Evolutionary conservation across 2,113 vertebrate genomes (phyloP).

Genomic region (Xiphophorus maculatus): DNA sequence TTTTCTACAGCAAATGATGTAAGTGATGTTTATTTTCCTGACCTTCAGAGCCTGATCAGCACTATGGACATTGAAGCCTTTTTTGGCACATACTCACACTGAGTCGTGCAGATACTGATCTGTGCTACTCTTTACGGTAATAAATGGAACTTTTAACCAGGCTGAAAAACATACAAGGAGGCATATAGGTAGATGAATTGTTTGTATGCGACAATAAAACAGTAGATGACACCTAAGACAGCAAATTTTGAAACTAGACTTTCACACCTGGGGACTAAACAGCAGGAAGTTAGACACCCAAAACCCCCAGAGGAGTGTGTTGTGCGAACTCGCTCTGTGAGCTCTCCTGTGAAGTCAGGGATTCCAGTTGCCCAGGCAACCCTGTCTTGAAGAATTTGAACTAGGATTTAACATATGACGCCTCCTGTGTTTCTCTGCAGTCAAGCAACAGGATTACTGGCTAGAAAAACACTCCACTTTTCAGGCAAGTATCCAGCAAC

Average conservation of each 20-base stretch:
- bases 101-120: conserved; percentile 7
- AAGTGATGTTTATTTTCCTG: conserved; percentile 1
- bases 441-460: conserved; percentile 65
- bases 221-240: conserved; percentile 14
- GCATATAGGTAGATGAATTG: background rate
- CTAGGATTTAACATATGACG: conserved; percentile 63
- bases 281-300: conserved; percentile 59
- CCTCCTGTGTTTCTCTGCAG: conserved; percentile 62
- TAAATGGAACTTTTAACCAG: conserved; percentile 2
- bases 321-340: conserved; percentile 58
- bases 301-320: conserved; percentile 69
- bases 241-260: conserved; percentile 31
- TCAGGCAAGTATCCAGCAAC: conserved; percentile 27
- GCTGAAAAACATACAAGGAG: background rate
- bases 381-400: conserved; percentile 73
- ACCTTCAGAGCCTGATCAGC: conserved; percentile 13
- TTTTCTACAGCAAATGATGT: background rate
- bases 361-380: conserved; percentile 79
- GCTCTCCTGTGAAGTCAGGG: conserved; percentile 52
- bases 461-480: conserved; percentile 42
- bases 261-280: conserved; percentile 56
- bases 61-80: conserved; percentile 1
- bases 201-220: conserved; percentile 8
- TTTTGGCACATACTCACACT: conserved; percentile 10
- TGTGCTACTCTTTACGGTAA: background rate